phyloP scores from a whole-genome alignment of 2,113 vertebrate genomes.

The Pandion haliaetus region DNA sequence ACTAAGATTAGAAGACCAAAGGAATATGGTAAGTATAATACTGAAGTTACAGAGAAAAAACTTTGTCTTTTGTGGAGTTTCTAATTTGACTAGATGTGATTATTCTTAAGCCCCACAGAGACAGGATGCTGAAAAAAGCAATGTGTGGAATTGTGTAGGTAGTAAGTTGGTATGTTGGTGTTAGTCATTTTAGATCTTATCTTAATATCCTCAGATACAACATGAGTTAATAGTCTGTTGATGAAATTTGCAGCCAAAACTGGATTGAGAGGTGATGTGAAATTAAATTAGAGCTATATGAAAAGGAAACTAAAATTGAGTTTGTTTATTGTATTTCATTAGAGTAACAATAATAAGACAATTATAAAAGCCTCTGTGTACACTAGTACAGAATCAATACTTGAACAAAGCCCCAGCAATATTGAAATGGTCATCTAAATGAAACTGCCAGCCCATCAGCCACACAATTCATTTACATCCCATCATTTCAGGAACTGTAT shows the following conservation, averaged over 20 bases:
- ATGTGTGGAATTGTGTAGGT: neutral
- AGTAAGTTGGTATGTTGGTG: neutral
- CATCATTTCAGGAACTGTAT: neutral
- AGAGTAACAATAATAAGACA: neutral
- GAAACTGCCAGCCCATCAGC: neutral
- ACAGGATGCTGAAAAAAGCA: neutral
- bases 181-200: neutral
- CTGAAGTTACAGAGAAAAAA: neutral
- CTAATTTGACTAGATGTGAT: neutral
- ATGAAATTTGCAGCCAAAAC: constrained; percentile 1
- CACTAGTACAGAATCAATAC: neutral
- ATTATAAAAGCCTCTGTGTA: neutral
- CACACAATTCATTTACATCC: neutral
- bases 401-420: neutral
- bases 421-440: neutral
- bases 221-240: neutral
- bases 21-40: neutral
- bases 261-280: neutral
- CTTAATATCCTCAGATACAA: neutral
- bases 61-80: neutral
- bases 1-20: neutral
- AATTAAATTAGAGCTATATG: neutral
- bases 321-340: neutral
- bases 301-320: neutral
- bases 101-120: neutral